phyloP scores from a whole-genome alignment of 1,140 invertebrate genomes.

The Neotoxoptera formosana region DNA sequence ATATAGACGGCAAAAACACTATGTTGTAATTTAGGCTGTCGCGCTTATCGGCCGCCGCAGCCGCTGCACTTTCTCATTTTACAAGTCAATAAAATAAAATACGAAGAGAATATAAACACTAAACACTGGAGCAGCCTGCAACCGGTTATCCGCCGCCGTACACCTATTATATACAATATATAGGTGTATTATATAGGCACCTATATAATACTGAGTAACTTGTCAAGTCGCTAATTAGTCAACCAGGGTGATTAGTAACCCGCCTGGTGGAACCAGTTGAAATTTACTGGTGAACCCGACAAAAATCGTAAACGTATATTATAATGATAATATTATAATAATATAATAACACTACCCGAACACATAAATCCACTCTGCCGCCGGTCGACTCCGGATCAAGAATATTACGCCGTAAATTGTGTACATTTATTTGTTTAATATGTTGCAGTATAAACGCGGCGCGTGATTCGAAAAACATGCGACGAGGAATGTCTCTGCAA shows the following conservation, averaged over 20 bases:
- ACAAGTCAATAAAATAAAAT: conserved; percentile 54
- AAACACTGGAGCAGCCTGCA: neutral
- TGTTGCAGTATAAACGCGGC: neutral
- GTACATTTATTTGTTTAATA: neutral
- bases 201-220: neutral
- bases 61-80: conserved; percentile 47
- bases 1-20: neutral
- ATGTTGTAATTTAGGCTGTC: neutral
- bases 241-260: conserved; percentile 45
- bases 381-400: neutral
- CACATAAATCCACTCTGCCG: conserved; percentile 32
- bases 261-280: conserved; percentile 31
- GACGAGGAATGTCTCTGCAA: neutral
- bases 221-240: conserved; percentile 57
- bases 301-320: neutral
- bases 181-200: neutral
- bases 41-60: neutral
- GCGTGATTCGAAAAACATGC: neutral
- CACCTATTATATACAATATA: conserved; percentile 10
- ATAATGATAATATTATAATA: neutral
- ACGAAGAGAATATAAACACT: neutral
- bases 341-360: neutral
- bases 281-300: conserved; percentile 3
- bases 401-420: neutral
- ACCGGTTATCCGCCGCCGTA: conserved; percentile 33